Base-by-base conservation (phyloP, 64 coral and sea anemone genomes). In the Porites lutea region DNA sequence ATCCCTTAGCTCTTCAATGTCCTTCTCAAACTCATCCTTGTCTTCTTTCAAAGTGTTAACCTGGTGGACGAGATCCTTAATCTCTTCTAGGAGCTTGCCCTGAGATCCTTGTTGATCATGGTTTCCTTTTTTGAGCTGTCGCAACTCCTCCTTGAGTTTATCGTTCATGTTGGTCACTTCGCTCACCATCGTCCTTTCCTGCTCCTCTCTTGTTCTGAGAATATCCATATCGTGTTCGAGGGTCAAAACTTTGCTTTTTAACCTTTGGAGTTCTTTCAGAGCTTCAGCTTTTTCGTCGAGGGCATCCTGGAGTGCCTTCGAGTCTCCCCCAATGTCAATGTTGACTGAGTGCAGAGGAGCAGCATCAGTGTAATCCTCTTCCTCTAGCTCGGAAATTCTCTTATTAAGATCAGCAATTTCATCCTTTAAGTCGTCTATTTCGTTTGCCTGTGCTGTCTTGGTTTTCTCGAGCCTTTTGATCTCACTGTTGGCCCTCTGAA, bases 121-220 rank as follows among this genome's bases (percentile, higher is more conserved):
- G 4, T 83, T 85, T 23, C 93, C 90, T 69, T 94, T 93, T 53
- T 97, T 94, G 6, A 94, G n/a, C 14, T 97, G 79, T 46, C 77
- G 84, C 21, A 97, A 53, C 11, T 97, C 92, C 47, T 73, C 67
- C 18, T 97, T 97, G 48, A 97, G 82, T 37, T 97, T 97, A 18
- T 97, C 95, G 62, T 97, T 97, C 92, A 97, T 91, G 48, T 91
- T 93, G 21, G 94, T 84, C 71, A 93, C 93, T 55, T 97, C 95
- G 8, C 63, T 75, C 13, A 90, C 71, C 61, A 91, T 47, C 19
- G 78, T 93, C 19, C 89, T 66, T 13, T 91, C 68, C n/a, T 94
- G 92, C 2, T 74, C 89, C 44, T 89, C 82, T 82, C 94, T 92
- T 5, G 83, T 91, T 68, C 90, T 90, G 2, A 83, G 53, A 49